phyloP scores from a whole-genome alignment of 2,888 invertebrate species.

The Drosophila dives region DNA sequence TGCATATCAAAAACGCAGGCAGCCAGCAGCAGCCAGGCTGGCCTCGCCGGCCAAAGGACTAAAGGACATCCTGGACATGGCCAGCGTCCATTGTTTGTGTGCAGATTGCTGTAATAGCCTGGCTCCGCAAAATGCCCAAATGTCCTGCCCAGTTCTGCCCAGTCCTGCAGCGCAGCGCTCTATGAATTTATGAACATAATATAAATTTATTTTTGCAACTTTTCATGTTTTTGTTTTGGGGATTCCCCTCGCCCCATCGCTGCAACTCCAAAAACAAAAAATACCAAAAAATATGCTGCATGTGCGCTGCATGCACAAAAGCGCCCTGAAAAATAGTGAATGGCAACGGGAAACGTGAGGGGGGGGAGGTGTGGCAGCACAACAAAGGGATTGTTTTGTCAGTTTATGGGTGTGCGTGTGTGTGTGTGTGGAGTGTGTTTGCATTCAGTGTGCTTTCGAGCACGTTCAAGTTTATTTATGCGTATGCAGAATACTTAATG shows the following conservation, averaged over 20 bases:
- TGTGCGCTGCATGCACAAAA: slow-evolving; percentile 55
- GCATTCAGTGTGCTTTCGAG: slow-evolving; percentile 73
- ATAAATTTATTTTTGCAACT: slow-evolving; percentile 83
- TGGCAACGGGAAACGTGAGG: not conserved
- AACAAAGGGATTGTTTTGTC: slow-evolving; percentile 76
- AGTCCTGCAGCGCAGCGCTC: slow-evolving; percentile 50
- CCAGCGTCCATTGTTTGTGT: slow-evolving; percentile 48
- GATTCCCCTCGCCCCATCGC: slow-evolving; percentile 33
- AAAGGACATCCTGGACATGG: slow-evolving; percentile 19
- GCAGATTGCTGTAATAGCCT: slow-evolving; percentile 66
- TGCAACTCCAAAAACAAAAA: not conserved
- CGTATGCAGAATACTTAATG: slow-evolving; percentile 82
- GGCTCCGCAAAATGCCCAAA: slow-evolving; percentile 54
- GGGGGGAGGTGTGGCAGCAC: slow-evolving; percentile 36
- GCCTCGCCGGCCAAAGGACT: slow-evolving; percentile 30
- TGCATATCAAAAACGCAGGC: slow-evolving; percentile 75
- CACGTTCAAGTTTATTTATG: slow-evolving; percentile 83
- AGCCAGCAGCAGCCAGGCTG: slow-evolving; percentile 18
- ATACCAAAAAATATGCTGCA: slow-evolving; percentile 65
- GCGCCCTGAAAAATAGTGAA: slow-evolving; percentile 1
- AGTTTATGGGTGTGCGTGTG: slow-evolving; percentile 34
- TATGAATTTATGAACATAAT: slow-evolving; percentile 84
- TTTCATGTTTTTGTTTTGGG: slow-evolving; percentile 77
- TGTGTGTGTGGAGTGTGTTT: slow-evolving; percentile 21
- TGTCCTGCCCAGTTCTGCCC: slow-evolving; percentile 11